These are phyloP conservation scores for Esperia sulphurella DNA, from an alignment of 2,888 invertebrate species.

Conservation along the genomic window DNA sequence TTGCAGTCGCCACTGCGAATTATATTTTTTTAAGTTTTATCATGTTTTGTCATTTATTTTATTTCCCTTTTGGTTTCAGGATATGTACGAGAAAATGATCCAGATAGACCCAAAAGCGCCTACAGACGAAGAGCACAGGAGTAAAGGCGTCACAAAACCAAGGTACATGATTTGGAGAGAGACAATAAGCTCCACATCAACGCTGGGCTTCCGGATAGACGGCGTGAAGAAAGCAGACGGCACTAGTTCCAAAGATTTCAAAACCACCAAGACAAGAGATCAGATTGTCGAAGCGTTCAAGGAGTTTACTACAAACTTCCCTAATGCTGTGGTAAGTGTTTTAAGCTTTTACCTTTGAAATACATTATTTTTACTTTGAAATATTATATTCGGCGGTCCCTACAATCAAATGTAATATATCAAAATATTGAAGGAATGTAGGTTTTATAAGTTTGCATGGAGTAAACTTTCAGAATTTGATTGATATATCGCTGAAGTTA, in stretches of 20 bases:
- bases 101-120: conserved; percentile 95
- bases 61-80: conserved; percentile 76
- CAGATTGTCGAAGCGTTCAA: conserved; percentile 89
- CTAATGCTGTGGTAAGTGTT: conserved; percentile 88
- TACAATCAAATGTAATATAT: too few relatives aligned
- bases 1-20: too few relatives aligned
- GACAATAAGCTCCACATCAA: conserved; percentile 97
- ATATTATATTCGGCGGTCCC: too few relatives aligned
- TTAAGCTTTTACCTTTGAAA: neutral
- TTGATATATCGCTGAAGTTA: too few relatives aligned
- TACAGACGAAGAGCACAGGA: conserved; percentile 91
- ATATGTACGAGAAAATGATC: conserved; percentile 99
- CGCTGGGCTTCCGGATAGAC: conserved; percentile 97
- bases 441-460: too few relatives aligned
- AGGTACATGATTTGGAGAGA: conserved; percentile 98
- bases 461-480: too few relatives aligned
- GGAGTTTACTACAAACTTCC: conserved; percentile 89
- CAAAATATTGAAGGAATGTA: too few relatives aligned
- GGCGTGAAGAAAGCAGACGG: conserved; percentile 94
- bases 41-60: too few relatives aligned
- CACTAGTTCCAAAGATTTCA: conserved; percentile 95
- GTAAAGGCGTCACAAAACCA: conserved; percentile 96
- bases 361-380: too few relatives aligned
- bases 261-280: conserved; percentile 92
- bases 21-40: too few relatives aligned